phyloP scores from a whole-genome alignment of 2,113 vertebrate genomes.

The Hydropotes inermis region DNA sequence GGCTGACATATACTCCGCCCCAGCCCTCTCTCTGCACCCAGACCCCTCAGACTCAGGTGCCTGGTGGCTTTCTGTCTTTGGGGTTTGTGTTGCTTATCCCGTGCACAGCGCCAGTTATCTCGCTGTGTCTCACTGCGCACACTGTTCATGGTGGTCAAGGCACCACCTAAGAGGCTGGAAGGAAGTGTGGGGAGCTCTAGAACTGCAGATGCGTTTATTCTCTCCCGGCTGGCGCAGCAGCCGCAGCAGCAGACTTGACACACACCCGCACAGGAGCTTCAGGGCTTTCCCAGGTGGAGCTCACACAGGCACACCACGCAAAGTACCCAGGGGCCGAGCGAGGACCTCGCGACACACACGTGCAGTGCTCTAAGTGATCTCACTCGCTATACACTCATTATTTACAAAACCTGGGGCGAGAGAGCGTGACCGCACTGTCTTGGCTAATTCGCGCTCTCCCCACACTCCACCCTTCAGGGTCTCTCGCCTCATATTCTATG shows the following conservation, averaged over 20 bases:
- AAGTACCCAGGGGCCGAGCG: neutral
- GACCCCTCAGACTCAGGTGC: neutral
- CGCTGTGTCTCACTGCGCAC: neutral
- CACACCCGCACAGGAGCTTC: accelerated
- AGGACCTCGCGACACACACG: accelerated
- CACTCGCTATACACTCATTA: neutral
- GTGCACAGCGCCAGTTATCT: neutral
- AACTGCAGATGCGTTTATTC: neutral
- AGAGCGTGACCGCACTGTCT: neutral
- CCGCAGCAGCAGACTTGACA: neutral
- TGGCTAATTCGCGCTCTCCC: neutral
- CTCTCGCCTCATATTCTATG: neutral
- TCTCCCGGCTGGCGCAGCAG: neutral
- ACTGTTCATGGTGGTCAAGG: neutral
- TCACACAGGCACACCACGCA: neutral
- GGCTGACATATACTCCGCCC: neutral
- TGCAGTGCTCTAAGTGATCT: neutral
- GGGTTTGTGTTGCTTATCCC: neutral
- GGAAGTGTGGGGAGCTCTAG: neutral
- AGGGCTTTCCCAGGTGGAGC: neutral
- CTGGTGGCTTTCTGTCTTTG: neutral
- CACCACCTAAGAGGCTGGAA: neutral
- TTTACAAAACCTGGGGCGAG: neutral
- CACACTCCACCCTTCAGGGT: neutral
- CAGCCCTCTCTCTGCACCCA: neutral